Evolutionary conservation across 2,888 invertebrate species (phyloP).

Genomic region (Pollenia amentaria): DNA sequence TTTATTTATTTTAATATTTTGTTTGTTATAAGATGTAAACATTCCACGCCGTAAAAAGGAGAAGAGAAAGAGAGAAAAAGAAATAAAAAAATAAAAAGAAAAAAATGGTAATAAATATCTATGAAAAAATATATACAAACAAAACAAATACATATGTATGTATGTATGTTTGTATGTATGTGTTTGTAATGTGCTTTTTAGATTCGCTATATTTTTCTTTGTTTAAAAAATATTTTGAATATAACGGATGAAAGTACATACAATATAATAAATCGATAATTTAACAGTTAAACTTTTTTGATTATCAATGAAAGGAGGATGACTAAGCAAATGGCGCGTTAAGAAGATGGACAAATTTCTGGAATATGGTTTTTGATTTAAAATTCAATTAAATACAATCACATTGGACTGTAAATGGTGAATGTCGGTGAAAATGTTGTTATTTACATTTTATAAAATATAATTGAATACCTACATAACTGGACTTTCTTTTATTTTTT

Average conservation of each 20-base stretch:
- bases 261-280: neutral
- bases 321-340: constrained; percentile 25
- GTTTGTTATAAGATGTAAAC: constrained; percentile 28
- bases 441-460: constrained; percentile 2
- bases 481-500: neutral
- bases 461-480: constrained; percentile 12
- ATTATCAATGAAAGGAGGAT: constrained; percentile 46
- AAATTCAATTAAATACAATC: constrained; percentile 4
- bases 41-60: constrained; percentile 79
- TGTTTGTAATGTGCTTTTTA: constrained; percentile 1
- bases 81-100: constrained; percentile 78
- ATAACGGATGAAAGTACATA: constrained; percentile 22
- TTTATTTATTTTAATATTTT: constrained; percentile 6
- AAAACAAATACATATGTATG: constrained; percentile 28
- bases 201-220: constrained; percentile 24
- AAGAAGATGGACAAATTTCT: neutral
- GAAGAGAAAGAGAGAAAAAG: constrained; percentile 80
- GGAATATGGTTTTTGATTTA: neutral
- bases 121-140: constrained; percentile 73
- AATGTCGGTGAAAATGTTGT: constrained; percentile 17
- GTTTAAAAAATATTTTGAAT: constrained; percentile 19
- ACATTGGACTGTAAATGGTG: neutral
- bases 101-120: constrained; percentile 76
- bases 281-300: constrained; percentile 46
- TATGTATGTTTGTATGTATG: constrained; percentile 28